Base-by-base conservation (phyloP, 53 echinoderm and acorn worm species). In the Glandiceps talaboti region DNA sequence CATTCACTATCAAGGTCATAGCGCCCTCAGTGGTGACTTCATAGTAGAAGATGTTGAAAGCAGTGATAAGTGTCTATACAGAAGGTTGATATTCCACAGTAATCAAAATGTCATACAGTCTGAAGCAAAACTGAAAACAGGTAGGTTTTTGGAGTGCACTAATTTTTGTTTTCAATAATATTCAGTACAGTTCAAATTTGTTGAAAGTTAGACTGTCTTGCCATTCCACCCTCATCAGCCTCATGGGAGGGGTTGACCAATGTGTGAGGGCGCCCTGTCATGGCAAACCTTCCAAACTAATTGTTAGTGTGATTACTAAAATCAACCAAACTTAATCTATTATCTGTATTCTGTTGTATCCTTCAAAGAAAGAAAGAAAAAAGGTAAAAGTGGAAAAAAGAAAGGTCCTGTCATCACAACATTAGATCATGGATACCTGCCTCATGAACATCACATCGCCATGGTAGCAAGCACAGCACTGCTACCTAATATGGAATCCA, bases 41-140 rank as follows among this genome's bases (percentile, higher is more conserved):
- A 85, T 94, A 0, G 89, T 94, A 29, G 94, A 94, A 77, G 94
- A 94, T 78, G 88, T 94, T 74, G 77, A 74, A 77, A 73, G 81
- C 74, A 85, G 85, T n/a, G 87, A 85, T 28, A 83, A 74, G 29
- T 33, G 33, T 28, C 80, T 79, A 74, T 77, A 77, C 76, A 86
- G 94, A 25, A 86, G 89, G 28, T 74, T 94, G 32, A 79, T 94
- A 76, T 91, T 91, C 72, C 73, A 86, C 14, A 82, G 77, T 29
- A 77, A 76, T 33, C 73, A 79, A 31, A 10, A 83, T 45, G 30
- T 81, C 14, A 80, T 94, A 27, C 94, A 94, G 82, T 88, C 90
- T 64, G 88, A 94, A 75, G 82, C 80, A 31, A 76, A 75, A 79
- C 85, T 85, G 25, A 29, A 84, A 29, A 81, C 31, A 88, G 82